Base-by-base conservation (phyloP, 2,113 vertebrate genomes). In the Microtus pennsylvanicus region DNA sequence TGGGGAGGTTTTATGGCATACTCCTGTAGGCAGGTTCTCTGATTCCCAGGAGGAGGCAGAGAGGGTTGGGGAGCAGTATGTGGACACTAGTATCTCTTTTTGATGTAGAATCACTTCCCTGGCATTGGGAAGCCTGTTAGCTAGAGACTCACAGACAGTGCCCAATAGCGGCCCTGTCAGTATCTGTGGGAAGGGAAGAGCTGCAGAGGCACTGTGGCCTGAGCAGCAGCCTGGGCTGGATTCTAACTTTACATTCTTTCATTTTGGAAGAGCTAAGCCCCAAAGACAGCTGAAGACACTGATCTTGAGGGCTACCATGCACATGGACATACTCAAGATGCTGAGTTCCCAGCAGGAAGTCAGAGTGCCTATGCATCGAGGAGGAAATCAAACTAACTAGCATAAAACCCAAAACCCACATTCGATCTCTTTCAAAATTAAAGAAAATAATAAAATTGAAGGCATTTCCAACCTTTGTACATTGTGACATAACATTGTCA, bases 341-440 rank as follows among this genome's bases (percentile, higher is more conserved):
- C 33, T 75, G n/a, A 76, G 17, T 89, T 70, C 1, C 42, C 50
- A 89, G 1, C 28, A 78, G 45, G 76, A 74, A 82, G 58, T 4
- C 26, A 4, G 81, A 87, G 76, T 5, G 77, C 3, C n/a, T 38
- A 50, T 70, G 87, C 28, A 76, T 77, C 11, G 47, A 47, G 81
- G 33, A 69, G 6, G 45, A 94, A 94, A 77, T 93, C 45, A 77
- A 81, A 83, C 55, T 75, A 80, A 50, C 30, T n/a, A 95, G 75
- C 72, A 87, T 35, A 52, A 91, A 75, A 94, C 72, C 3, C 45
- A 38, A 91, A 75, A 95, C 67, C 3, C 21, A 89, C 28, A 4
- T 87, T 33, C 10, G 70, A 33, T 9, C 12, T 90, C 47, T 90
- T 90, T 92, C 52, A 87, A 65, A 89, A 55, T 94, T 28, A 82